phyloP scores from a whole-genome alignment of 53 echinoderm and acorn worm genomes.

The Mesocentrotus franciscanus region DNA sequence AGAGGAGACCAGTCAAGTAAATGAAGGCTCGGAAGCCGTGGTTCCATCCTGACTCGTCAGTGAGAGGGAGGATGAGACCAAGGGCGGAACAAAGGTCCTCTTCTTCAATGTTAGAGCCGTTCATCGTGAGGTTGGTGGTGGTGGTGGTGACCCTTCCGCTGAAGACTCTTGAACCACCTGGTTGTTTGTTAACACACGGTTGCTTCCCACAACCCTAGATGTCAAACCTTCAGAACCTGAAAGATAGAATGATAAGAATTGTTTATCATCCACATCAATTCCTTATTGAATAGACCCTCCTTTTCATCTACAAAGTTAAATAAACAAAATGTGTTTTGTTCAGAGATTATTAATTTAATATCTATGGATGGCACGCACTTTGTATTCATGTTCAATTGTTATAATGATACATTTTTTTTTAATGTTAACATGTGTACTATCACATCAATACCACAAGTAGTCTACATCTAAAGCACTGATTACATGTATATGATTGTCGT shows the following conservation, averaged over 20 bases:
- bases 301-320: neutral
- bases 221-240: neutral
- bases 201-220: neutral
- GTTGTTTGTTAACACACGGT: neutral
- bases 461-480: neutral
- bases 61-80: conserved; percentile 85
- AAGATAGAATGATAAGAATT: neutral
- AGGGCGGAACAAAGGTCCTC: conserved; percentile 57
- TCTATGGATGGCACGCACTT: neutral
- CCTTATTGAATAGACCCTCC: neutral
- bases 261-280: neutral
- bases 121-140: conserved; percentile 11
- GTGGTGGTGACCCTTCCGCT: neutral
- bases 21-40: conserved; percentile 72
- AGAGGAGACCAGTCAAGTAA: conserved; percentile 82
- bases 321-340: neutral
- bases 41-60: conserved; percentile 89
- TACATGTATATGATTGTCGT: neutral
- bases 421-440: neutral
- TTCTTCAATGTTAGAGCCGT: neutral
- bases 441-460: neutral
- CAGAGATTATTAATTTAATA: neutral
- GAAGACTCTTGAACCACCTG: conserved; percentile 24
- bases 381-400: neutral
- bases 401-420: no score